Conservation (phyloP, 2,113 vertebrate genomes). For the Meles meles region DNA sequence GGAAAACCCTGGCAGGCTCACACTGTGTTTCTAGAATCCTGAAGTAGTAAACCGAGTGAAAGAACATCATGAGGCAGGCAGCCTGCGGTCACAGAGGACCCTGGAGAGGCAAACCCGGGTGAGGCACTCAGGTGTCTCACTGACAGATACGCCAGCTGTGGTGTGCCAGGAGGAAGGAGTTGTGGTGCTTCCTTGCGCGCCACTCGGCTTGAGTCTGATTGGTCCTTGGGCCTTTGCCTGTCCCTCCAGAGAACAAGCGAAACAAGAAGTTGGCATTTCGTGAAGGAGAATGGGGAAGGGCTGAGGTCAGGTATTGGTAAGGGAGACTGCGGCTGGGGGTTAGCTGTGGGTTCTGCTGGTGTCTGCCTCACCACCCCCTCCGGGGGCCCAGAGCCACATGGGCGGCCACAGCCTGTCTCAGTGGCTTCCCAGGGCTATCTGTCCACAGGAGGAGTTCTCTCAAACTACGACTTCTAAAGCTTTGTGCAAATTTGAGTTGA, state of each 20-base stretch:
- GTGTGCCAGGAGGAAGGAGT: accelerated
- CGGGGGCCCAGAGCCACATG: background rate
- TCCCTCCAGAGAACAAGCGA: background rate
- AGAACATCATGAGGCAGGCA: background rate
- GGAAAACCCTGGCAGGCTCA: background rate
- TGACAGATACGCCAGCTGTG: background rate
- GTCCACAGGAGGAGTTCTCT: background rate
- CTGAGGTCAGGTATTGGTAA: background rate
- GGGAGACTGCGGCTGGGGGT: background rate
- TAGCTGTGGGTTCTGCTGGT: background rate
- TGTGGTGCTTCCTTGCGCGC: background rate
- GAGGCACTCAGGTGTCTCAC: background rate
- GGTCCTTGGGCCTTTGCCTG: background rate
- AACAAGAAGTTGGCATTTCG: background rate
- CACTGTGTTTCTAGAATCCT: background rate
- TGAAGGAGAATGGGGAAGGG: background rate
- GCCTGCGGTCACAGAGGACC: background rate
- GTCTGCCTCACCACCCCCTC: no score
- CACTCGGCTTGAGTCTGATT: background rate
- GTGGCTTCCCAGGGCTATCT: background rate
- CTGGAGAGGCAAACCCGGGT: accelerated
- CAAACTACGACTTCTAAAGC: background rate
- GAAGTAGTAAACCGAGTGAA: background rate
- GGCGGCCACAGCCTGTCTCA: background rate
- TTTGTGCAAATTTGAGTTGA: background rate